Evolutionary conservation across 2,113 vertebrate genomes (phyloP), one percentile per base, ranked within the genome.

Genomic region (Myotis davidii): DNA sequence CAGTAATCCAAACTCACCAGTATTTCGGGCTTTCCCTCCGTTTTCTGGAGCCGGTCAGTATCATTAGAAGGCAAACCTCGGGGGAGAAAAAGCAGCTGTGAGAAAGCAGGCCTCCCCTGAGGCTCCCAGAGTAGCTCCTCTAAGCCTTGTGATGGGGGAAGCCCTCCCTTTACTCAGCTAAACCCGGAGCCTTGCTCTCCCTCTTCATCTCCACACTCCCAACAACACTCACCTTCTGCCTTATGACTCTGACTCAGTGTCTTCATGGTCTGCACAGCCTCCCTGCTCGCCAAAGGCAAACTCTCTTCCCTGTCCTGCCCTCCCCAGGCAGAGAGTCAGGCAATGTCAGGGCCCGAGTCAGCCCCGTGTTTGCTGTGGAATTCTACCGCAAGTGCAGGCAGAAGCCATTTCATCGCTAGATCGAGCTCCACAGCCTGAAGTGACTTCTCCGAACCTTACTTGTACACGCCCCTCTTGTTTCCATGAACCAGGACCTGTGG

Each of bases 161-260:
- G 54, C 0, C 11, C 25, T 6, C 21, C 34, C 29, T 27, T 10
- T 0, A 39, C 52, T 42, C 59, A 32, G 16, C n/a, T 39, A 7
- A 83, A 48, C 69, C 95, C 52, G 50, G 56, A 79, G n/a, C 14
- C 27, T 29, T 20, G 17, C 9, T 45, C 11, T 25, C 27, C 34
- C 54, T 42, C 14, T 9, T 56, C 42, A 45, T 23, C 32, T 48
- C 76, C 42, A 70, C n/a, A 48, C 20, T 37, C 52, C 90, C 52
- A 42, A 17, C 20, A 83, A 25, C 85, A 27, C 86, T 88, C 72
- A 95, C 87, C 86, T 96, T 76, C 61, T 32, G 54, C 29, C 42
- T 42, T 20, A 13, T 42, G 54, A 48, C 32, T 78, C 48, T 70
- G 32, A 59, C 64, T 42, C 72, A 21, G 0, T 52, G 78, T 72